Evolutionary conservation across 2,113 vertebrate genomes (phyloP).

Genomic region (Lichenostomus cassidix): DNA sequence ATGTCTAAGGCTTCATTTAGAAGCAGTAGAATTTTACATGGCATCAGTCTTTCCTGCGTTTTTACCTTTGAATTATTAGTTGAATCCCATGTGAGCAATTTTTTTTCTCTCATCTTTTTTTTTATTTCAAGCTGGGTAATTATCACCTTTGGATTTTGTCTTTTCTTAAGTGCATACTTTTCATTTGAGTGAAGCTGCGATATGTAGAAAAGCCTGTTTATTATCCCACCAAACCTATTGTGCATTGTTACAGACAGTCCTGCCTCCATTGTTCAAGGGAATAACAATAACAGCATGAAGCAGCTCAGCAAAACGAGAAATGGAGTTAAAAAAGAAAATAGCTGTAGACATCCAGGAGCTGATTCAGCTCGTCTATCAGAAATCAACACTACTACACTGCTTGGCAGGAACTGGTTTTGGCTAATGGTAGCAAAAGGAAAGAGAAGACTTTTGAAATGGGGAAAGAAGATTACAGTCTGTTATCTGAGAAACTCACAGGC

Average conservation of each 20-base stretch:
- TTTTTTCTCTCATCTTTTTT: not conserved
- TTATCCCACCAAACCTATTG: not conserved
- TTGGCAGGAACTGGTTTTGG: not conserved
- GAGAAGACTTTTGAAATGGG: not conserved
- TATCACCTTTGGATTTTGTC: not conserved
- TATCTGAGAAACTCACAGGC: not conserved
- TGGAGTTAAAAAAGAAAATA: not conserved
- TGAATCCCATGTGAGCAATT: not conserved
- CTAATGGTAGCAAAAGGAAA: not conserved
- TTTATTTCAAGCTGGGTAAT: not conserved
- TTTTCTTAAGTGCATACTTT: not conserved
- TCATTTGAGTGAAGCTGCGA: not conserved
- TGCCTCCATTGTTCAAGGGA: not conserved
- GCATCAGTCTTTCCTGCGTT: not conserved
- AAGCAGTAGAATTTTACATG: not conserved
- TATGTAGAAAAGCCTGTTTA: not conserved
- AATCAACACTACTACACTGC: not conserved
- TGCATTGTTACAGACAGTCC: not conserved
- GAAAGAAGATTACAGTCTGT: not conserved
- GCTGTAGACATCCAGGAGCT: not conserved
- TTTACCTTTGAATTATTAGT: not conserved
- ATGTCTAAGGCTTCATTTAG: not conserved
- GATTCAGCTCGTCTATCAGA: not conserved
- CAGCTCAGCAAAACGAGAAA: not conserved
- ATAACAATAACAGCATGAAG: not conserved